Base-by-base conservation (phyloP, 1,140 invertebrate genomes). In the Temnothorax nylanderi region DNA sequence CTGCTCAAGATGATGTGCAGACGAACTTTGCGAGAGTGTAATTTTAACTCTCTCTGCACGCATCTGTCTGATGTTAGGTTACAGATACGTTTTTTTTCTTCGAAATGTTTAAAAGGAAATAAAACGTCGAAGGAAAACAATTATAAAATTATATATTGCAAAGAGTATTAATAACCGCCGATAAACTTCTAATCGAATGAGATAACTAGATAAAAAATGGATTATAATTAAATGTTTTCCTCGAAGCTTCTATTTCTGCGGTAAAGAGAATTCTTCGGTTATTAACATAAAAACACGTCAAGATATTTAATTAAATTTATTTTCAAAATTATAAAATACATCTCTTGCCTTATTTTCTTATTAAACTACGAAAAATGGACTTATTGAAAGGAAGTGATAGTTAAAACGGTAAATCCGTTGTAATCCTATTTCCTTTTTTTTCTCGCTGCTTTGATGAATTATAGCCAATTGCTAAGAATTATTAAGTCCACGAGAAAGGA, bases 1-100 rank as follows among this genome's bases (percentile, higher is more conserved):
- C 54, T 49, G 51, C 16, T 62, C 54, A n/a, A 72, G n/a, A 69
- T 60, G 41, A 82, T 77, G 51, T 72, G 51, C 34, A 6, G 78
- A 71, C 26, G 67, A 75, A 58, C 11, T 72, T 82, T 41, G 11
- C 26, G 34, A n/a, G 51, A 56, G 13, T 16, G 21, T 71, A 72
- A 72, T 72, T 58, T 75, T 75, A 75, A 75, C 34, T 75, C 37
- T 75, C 2, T 16, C 56, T 2, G 13, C 51, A 60, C 34, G 13
- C 21, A 21, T 13, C 37, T 76, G 41, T 41, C 13, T 60, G 21
- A 60, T 0, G 37, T 26, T n/a, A n/a, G n/a, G n/a, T n/a, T 60
- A 26, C 8, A 41, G 2, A 76, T 13, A 69, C 18, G 16, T 13
- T 26, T 2, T 21, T 41, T 44, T 60, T 44, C 54, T 75, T 3